These are phyloP conservation scores for Morelia viridis DNA, from an alignment of 2,797 vertebrate species.

Conservation along the genomic window DNA sequence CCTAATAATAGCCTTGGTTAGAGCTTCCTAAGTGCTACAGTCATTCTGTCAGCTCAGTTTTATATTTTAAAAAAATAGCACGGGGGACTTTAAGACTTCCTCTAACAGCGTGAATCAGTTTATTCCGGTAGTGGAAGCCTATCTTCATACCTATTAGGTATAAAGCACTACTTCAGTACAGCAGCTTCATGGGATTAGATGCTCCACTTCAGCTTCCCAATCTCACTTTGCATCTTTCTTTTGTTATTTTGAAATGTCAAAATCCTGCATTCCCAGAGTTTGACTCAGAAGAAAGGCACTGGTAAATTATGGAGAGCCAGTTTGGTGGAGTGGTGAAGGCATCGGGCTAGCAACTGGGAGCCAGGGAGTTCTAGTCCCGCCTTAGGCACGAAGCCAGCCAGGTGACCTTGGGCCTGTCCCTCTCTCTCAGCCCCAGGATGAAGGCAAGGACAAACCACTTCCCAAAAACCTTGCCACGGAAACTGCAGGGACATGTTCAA, in stretches of 20 bases:
- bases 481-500: background rate
- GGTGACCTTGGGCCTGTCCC: too few species aligned
- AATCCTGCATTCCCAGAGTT: background rate
- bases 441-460: background rate
- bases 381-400: too few species aligned
- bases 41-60: background rate
- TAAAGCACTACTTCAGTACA: background rate
- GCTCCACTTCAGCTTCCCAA: background rate
- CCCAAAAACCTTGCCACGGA: background rate
- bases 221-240: background rate
- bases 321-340: too few species aligned
- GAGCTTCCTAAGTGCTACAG: background rate
- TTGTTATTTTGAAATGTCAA: background rate
- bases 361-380: too few species aligned
- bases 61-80: background rate
- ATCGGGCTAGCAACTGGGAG: too few species aligned
- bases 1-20: background rate
- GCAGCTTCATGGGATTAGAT: background rate
- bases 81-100: background rate
- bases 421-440: too few species aligned
- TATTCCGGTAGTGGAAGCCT: background rate
- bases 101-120: background rate
- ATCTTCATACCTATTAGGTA: background rate
- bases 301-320: background rate
- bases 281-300: background rate